These are phyloP conservation scores for Acipenser oxyrinchus DNA, from an alignment of 2,797 vertebrate genomes.

Conservation along the genomic window DNA sequence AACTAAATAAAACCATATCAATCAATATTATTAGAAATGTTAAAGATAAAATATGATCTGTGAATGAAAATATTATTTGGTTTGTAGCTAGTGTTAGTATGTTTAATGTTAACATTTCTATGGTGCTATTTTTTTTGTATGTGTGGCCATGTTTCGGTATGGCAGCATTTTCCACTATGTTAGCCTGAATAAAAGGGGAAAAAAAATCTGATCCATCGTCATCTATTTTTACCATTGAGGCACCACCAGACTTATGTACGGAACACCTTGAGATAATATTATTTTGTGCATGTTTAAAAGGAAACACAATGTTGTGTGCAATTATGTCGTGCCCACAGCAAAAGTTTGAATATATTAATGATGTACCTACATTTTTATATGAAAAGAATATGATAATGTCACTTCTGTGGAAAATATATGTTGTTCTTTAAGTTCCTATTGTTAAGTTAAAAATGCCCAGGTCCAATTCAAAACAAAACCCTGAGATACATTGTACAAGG, in stretches of 20 bases:
- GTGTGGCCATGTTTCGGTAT: conserved; percentile 26
- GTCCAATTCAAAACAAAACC: too few species aligned
- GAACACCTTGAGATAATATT: conserved; percentile 24
- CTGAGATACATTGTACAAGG: too few species aligned
- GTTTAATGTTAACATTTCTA: conserved; percentile 12
- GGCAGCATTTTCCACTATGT: conserved; percentile 29
- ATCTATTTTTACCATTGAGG: conserved; percentile 45
- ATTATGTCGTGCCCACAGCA: not conserved
- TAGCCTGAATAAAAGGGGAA: conserved; percentile 31
- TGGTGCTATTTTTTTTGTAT: conserved; percentile 12
- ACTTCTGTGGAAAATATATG: too few species aligned
- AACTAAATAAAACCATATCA: too few species aligned
- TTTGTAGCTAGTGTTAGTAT: too few species aligned
- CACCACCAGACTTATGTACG: conserved; percentile 30
- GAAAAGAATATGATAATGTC: too few species aligned
- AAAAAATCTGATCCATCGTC: conserved; percentile 36
- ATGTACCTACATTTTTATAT: too few species aligned
- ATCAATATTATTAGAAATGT: too few species aligned
- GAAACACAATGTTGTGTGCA: not conserved
- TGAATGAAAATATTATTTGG: too few species aligned
- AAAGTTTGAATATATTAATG: not conserved
- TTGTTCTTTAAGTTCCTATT: too few species aligned
- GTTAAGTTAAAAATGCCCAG: too few species aligned
- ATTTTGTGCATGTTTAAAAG: conserved; percentile 20
- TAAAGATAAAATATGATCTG: too few species aligned